Evolutionary conservation across 1,140 invertebrate species (phyloP), one percentile per base, ranked within the genome.

Genomic region (Globodera rostochiensis): DNA sequence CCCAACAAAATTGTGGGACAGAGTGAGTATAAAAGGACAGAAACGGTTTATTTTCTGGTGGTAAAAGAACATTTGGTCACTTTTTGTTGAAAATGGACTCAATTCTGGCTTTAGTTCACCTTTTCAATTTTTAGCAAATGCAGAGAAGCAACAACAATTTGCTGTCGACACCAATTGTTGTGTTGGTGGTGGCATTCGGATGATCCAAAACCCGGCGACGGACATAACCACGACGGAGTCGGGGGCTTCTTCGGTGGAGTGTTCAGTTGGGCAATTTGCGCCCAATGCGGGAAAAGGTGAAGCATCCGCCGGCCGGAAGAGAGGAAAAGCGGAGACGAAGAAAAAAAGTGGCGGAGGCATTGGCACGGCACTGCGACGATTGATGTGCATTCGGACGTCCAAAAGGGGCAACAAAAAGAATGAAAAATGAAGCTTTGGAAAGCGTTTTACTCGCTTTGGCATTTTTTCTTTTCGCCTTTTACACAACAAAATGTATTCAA

Each of bases 151-250:
- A 19, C 66, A 46, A 4, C 47, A 57, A 13, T 74, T 49, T 53
- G 53, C 3, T 6, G 66, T 19, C 46, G 36, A 45, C 46, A 21
- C 15, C 15, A 53, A 45, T 75, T 49, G 53, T 19, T 13, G n/a
- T n/a, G 70, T 11, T 13, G 69, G 7, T 21, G 53, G 70, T 3
- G 64, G 21, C 21, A 25, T 78, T 8, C 66, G 57, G 9, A 66
- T 78, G 46, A 78, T 70, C n/a, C 64, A 70, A 69, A 78, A 78
- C 21, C 77, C 77, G 4, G 36, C 53, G 25, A 64, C 64, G 49
- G 64, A 64, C 8, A 69, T 78, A n/a, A 78, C 53, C 66, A 78
- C 77, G 13, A 76, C 74, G 53, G 66, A 53, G 46, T 78, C 77
- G 9, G 77, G 77, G 9, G 36, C 36, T 69, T 70, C 64, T 36